These are phyloP conservation scores for Brenthis daphne DNA, from an alignment of 2,888 invertebrate species.

Conservation along the genomic window DNA sequence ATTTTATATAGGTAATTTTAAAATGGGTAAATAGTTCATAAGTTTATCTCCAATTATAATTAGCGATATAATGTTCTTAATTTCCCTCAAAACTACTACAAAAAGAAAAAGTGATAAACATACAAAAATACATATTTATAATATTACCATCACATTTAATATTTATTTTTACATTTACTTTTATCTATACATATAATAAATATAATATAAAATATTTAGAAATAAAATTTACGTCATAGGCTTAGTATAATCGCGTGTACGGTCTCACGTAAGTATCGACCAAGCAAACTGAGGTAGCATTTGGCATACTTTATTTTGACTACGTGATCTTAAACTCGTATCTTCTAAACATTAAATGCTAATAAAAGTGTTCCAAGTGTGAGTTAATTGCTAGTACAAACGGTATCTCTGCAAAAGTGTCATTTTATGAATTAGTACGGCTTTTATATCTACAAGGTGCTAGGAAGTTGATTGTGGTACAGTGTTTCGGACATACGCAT, in stretches of 20 bases:
- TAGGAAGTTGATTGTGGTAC: background rate
- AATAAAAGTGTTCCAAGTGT: background rate
- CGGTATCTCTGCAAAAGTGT: background rate
- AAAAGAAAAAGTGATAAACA: no score
- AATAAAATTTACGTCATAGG: background rate
- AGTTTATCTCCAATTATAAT: no score
- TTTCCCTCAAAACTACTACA: no score
- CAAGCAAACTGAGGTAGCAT: slow-evolving; percentile 37
- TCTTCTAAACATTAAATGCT: background rate
- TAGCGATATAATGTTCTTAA: no score
- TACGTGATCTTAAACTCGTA: slow-evolving; percentile 36
- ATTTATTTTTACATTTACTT: no score
- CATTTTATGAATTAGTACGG: no score
- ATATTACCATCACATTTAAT: no score
- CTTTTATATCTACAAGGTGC: background rate
- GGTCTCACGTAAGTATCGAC: slow-evolving; percentile 50
- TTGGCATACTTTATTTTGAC: slow-evolving; percentile 15
- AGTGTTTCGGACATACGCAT: background rate
- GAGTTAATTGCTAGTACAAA: background rate
- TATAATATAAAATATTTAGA: background rate
- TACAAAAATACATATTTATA: no score
- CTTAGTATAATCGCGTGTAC: slow-evolving; percentile 34
- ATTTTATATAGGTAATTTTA: no score
- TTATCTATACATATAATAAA: no score
- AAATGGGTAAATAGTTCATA: no score